Conservation (phyloP, 1,140 invertebrate genomes). For the Hormaphis cornu region DNA sequence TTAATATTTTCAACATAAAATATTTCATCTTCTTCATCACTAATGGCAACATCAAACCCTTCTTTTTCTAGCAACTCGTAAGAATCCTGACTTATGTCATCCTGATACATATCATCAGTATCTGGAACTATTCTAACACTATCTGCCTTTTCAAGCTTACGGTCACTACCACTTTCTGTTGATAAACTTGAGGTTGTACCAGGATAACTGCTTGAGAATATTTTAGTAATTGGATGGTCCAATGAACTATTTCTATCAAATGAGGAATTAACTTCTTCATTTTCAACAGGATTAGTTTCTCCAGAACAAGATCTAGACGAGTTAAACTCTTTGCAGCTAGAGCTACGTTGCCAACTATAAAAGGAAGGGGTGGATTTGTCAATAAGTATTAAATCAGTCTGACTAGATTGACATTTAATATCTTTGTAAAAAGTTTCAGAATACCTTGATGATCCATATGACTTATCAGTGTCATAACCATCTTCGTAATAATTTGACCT, state of each 20-base stretch:
- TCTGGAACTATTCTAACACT: constrained; percentile 38
- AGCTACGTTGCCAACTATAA: constrained; percentile 61
- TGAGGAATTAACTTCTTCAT: constrained; percentile 25
- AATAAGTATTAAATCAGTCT: constrained; percentile 30
- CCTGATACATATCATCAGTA: constrained; percentile 46
- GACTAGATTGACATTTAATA: constrained; percentile 29
- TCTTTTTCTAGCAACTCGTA: constrained; percentile 67
- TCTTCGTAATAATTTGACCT: constrained; percentile 17
- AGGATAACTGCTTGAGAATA: constrained; percentile 75
- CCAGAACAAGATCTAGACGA: constrained; percentile 14
- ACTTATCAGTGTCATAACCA: constrained; percentile 24
- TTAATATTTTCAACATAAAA: constrained; percentile 53
- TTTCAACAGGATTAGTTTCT: background rate
- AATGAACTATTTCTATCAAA: constrained; percentile 38
- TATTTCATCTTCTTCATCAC: constrained; percentile 46
- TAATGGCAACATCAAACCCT: constrained; percentile 51
- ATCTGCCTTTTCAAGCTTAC: constrained; percentile 37
- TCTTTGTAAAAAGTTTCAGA: constrained; percentile 20
- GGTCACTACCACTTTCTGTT: constrained; percentile 48
- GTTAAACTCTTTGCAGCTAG: constrained; percentile 51
- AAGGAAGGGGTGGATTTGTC: constrained; percentile 35
- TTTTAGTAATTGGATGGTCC: constrained; percentile 45
- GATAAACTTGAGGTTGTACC: constrained; percentile 55
- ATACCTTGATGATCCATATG: constrained; percentile 5
- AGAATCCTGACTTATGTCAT: constrained; percentile 78